Evolutionary conservation across 1,140 invertebrate genomes (phyloP), one percentile per base, ranked within the genome.

Genomic region (Hylaeus anthracinus): DNA sequence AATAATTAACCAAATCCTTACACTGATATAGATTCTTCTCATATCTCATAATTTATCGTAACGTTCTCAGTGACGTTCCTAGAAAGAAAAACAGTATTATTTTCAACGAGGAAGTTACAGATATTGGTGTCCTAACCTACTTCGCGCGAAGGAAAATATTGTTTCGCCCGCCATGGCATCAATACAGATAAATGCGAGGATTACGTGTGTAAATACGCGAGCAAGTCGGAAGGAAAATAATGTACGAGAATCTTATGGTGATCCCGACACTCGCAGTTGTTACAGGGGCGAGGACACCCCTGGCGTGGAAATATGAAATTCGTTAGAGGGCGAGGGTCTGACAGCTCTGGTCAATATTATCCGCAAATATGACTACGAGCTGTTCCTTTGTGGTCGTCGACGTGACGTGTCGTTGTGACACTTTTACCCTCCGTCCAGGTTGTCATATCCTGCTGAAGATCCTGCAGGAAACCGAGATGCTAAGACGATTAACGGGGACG

Each of bases 291-390:
- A 76, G 72, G 72, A 83, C 75, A 65, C 74, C 67, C 65, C 56
- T 55, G 56, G 39, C 8, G 63, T 69, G 83, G 79, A 85, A 84
- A 84, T 83, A 81, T 78, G 83, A 85, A 85, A 86, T 82, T 88
- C 79, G 82, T 83, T 73, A 73, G 75, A 85, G 79, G 70, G 82
- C 53, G 86, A 79, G 79, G 60, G 72, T 88, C 79, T 85, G 87
- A 82, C 88, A 83, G 84, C 81, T 85, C 72, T 84, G 83, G 89
- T 89, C 89, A 91, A 92, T 91, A 90, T 90, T 88, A 89, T 90
- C 86, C 80, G 90, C 88, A 91, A 92, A 92, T 87, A 91, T 88
- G 81, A 84, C 75, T 82, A 55, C 70, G 79, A 80, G 76, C 79
- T 65, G 64, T 67, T 86, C 55, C 60, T 79, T 66, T 41, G 76